Evolutionary conservation across 2,113 vertebrate genomes (phyloP).

Genomic region (Lanius ludovicianus): DNA sequence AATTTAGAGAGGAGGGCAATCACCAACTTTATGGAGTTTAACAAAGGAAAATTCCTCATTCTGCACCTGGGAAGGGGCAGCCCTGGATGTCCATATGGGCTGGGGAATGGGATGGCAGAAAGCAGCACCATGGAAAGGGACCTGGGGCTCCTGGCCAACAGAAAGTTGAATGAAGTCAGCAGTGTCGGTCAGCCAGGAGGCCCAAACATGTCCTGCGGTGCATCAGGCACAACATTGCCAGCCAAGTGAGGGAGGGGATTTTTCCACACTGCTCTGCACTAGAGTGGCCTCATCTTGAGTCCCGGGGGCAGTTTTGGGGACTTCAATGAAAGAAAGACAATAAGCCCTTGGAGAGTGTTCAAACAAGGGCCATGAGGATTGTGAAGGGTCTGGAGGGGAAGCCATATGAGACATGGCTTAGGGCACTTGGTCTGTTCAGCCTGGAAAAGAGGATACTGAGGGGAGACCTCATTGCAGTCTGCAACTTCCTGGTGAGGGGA

Average conservation of each 20-base stretch:
- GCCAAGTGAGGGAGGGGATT: accelerated
- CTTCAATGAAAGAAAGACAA: no score
- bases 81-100: not conserved
- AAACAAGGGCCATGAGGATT: not conserved
- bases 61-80: not conserved
- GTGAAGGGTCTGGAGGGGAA: not conserved
- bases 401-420: not conserved
- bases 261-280: accelerated
- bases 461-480: not conserved
- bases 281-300: not conserved
- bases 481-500: not conserved
- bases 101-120: not conserved
- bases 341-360: not conserved
- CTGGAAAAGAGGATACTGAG: not conserved
- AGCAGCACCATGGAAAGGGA: not conserved
- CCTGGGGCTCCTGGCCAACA: not conserved
- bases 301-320: no score
- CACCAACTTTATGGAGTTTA: not conserved
- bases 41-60: not conserved
- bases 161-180: not conserved
- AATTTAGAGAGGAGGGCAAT: not conserved
- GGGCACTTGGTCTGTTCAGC: not conserved
- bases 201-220: accelerated
- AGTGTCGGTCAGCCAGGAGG: not conserved
- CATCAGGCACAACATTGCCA: not conserved